Conservation (phyloP, 2,888 invertebrate species). For the Allophyes oxyacanthae region DNA sequence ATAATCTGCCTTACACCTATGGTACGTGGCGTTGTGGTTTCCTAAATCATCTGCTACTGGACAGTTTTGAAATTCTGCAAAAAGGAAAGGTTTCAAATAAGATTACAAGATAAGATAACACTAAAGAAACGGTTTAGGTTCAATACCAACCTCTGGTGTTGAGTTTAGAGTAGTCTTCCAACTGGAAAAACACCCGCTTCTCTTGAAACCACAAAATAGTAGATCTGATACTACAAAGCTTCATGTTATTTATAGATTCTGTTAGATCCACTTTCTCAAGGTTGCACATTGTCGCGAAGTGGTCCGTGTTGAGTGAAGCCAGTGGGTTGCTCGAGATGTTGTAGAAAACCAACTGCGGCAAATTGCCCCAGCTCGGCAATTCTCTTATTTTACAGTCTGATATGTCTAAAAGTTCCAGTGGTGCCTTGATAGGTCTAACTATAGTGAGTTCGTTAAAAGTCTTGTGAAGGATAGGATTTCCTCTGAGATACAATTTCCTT, state of each 20-base stretch:
- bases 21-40: slow-evolving; percentile 72
- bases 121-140: neutral
- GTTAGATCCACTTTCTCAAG: slow-evolving; percentile 88
- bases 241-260: slow-evolving; percentile 71
- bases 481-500: slow-evolving; percentile 90
- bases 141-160: slow-evolving; percentile 75
- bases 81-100: neutral
- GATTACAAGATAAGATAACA: neutral
- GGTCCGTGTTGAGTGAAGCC: slow-evolving; percentile 77
- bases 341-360: slow-evolving; percentile 89
- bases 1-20: slow-evolving; percentile 73
- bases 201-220: slow-evolving; percentile 79
- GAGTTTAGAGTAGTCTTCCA: slow-evolving; percentile 76
- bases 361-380: slow-evolving; percentile 90
- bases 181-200: slow-evolving; percentile 70
- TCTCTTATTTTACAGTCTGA: slow-evolving; percentile 89
- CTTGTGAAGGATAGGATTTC: slow-evolving; percentile 84
- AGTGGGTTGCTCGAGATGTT: slow-evolving; percentile 91
- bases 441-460: slow-evolving; percentile 74
- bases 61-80: slow-evolving; percentile 82
- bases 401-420: slow-evolving; percentile 89
- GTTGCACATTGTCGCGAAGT: slow-evolving; percentile 90
- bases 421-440: slow-evolving; percentile 88
- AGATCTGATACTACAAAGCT: slow-evolving; percentile 72
- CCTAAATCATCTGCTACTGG: slow-evolving; percentile 61